Conservation (phyloP, 2,113 vertebrate species). For the Chlorodrepanis virens region DNA sequence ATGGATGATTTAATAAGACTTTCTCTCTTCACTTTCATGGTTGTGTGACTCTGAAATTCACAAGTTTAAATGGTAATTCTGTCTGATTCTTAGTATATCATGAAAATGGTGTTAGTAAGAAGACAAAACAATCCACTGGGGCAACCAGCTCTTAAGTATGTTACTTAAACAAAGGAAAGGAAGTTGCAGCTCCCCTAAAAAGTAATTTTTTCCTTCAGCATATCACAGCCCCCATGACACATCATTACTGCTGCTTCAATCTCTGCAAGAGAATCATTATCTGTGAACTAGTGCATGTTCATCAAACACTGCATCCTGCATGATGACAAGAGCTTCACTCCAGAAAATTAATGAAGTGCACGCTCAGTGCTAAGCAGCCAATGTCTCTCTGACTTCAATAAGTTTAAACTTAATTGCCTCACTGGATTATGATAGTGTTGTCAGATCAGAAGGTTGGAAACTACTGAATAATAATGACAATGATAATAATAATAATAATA, state of each 20-base stretch:
- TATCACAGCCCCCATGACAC: not conserved
- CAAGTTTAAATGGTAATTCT: not conserved
- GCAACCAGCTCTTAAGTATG: not conserved
- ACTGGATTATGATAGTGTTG: not conserved
- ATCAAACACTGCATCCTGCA: slow-evolving; percentile 5
- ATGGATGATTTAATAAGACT: not conserved
- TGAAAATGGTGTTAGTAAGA: not conserved
- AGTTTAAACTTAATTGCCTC: not conserved
- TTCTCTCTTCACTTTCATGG: not conserved
- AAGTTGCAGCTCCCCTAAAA: not conserved
- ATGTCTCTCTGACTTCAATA: not conserved
- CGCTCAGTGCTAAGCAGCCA: not conserved
- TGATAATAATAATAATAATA: not conserved
- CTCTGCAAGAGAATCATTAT: not conserved
- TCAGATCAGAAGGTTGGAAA: not conserved
- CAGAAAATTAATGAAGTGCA: not conserved
- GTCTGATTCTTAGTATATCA: not conserved
- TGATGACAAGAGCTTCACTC: not conserved
- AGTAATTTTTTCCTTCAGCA: not conserved
- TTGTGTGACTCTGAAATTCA: not conserved
- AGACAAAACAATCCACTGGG: not conserved
- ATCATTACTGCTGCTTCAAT: slow-evolving; percentile 21
- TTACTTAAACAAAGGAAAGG: not conserved
- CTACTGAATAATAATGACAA: not conserved
- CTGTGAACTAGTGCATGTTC: not conserved